Evolutionary conservation across 2,113 vertebrate genomes (phyloP).

Genomic region (Salvelinus fontinalis): DNA sequence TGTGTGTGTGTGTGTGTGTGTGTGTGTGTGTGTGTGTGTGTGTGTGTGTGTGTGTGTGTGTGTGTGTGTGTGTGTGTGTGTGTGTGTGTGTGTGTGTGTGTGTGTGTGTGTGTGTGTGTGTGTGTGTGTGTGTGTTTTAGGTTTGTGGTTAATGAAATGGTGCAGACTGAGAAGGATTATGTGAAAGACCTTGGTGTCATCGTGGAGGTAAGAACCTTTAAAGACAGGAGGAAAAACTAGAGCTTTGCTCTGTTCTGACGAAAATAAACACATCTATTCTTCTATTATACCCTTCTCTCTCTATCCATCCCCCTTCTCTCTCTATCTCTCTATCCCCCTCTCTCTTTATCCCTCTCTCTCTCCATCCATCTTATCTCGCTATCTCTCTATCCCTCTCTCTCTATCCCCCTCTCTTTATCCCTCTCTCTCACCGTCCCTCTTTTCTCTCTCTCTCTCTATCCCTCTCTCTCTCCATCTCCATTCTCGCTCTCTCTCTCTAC

Average conservation of each 20-base stretch:
- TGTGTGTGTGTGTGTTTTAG: constrained; percentile 61
- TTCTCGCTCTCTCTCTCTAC: neutral
- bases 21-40: neutral
- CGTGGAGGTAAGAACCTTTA: constrained; percentile 83
- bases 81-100: constrained; percentile 4
- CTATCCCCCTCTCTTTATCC: neutral
- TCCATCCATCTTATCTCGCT: too few relatives aligned
- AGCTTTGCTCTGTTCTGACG: too few relatives aligned
- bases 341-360: too few relatives aligned
- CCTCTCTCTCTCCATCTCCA: neutral
- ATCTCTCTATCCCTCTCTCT: too few relatives aligned
- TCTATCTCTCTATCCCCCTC: too few relatives aligned
- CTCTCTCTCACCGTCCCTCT: too few relatives aligned
- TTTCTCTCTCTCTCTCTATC: too few relatives aligned
- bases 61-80: neutral
- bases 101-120: neutral
- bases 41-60: constrained; percentile 11
- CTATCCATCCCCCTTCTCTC: neutral
- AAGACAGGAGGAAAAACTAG: too few relatives aligned
- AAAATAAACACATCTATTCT: neutral
- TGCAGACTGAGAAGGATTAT: constrained; percentile 97
- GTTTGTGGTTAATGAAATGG: constrained; percentile 96
- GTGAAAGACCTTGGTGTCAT: constrained; percentile 93
- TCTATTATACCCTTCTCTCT: neutral
- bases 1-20: constrained; percentile 3